Evolutionary conservation across 2,888 invertebrate species (phyloP), one percentile per base, ranked within the genome.

Genomic region (Lithophane ornitopus): DNA sequence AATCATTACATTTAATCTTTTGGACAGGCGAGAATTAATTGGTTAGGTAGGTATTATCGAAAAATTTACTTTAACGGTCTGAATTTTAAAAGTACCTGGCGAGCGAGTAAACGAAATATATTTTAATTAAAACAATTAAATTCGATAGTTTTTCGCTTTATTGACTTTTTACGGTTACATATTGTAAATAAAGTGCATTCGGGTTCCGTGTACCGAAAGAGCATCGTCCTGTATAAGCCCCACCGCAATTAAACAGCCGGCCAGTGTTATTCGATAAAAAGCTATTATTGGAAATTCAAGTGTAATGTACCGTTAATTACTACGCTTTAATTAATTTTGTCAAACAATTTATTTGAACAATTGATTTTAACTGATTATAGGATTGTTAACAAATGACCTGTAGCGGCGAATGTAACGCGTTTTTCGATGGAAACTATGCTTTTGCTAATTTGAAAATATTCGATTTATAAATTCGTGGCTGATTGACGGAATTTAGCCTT

Each of bases 91-190:
- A 79, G 70, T 69, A 82, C 74, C 63, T 44, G 22, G 72, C 61
- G 46, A 26, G 77, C 67, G 74, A 80, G 49, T 76, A 76, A 88
- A 86, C 89, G 88, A 84, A 88, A 87, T 84, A 91, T 91, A 93
- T 94, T 85, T 94, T 93, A 94, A 95, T 95, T 94, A 95, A 95
- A 94, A 91, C 93, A 88, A 92, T 95, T 93, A 94, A 94, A 93
- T 91, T 91, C 91, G 91, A 93, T 94, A 93, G 95, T 94, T 94
- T 94, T 93, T 93, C 94, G 93, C 91, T 92, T 93, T 94, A 95
- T 94, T 93, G 91, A 92, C 91, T 92, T 94, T 95, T 95, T 94
- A 96, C 93, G 89, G 93, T 82, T 79, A 80, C 85, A 89, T 90
- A 92, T 88, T 91, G 94, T 94, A 92, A 94, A 95, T 95, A 93